Base-by-base conservation (phyloP, 35 echinoderm and acorn worm species). In the Eucidaris tribuloides region DNA sequence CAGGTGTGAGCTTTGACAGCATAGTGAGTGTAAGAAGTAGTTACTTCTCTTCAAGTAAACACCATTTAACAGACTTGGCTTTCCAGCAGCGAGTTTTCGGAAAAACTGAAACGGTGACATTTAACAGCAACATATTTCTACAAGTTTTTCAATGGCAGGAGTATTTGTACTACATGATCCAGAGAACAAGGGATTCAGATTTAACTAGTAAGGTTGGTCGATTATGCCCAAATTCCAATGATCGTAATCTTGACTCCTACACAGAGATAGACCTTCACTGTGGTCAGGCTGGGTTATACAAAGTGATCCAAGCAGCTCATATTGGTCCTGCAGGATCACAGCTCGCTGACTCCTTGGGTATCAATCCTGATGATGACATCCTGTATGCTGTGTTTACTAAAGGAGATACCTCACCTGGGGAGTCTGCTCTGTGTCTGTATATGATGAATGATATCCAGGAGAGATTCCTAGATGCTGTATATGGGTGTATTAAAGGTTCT, bases 181-280 rank as follows among this genome's bases (percentile, higher is more conserved):
- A 34, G 37, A 48, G 72, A 58, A 37, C 9, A 41, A 17, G 1
- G 34, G 18, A 15, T 28, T 20, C 27, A 27, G 0, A 38, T 7
- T 52, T 29, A 4, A n/a, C n/a, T n/a, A n/a, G n/a, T n/a, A n/a
- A n/a, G n/a, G n/a, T n/a, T n/a, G 45, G 40, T 37, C 50, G 84
- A 28, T 13, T 86, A 18, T 86, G 84, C 46, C 45, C 31, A 4
- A 36, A 77, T 63, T 63, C 60, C 7, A 5, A 14, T 0, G 46
- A 49, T 24, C 1, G 3, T 1, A 5, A 41, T 20, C 62, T 86
- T 40, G 55, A 63, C 0, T 39, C 70, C 4, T 86, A 86, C 70
- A 86, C 68, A n/a, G 84, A 86, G 46, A 86, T 86, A 59, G 40
- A 29, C 46, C 46, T 86, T 46, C 63, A 86, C 17, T 86, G 84